Base-by-base conservation (phyloP, 2,797 vertebrate genomes). In the Potorous gilbertii region DNA sequence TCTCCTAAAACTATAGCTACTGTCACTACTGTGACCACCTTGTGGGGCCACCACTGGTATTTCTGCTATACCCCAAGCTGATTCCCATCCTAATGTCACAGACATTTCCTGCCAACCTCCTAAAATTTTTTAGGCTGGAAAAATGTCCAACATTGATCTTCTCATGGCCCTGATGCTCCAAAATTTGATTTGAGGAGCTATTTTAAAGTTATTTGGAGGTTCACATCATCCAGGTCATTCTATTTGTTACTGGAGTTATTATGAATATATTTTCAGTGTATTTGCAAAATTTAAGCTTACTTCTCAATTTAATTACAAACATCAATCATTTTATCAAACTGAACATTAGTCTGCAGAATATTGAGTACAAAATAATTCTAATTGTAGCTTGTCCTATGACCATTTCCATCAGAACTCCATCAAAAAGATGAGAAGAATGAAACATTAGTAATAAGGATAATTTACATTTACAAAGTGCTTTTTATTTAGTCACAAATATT, bases 21-120 rank as follows among this genome's bases (percentile, higher is more conserved):
- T 31, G 59, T 8, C 29, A 34, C 24, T 56, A 28, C 24, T 56
- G 56, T 56, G 5, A 0, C 1, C 0, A 29, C 62, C 34, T 66
- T 4, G 14, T 3, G 31, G 0, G 34, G 1, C 14, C 34, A n/a
- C 62, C 13, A 16, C 5, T n/a, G 1, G 8, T n/a, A 34, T n/a
- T n/a, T 66, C 13, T n/a, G 13, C 34, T 18, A 18, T 16, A 66
- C 3, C n/a, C 34, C 12, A 34, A n/a, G 1, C 14, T n/a, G 34
- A 31, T 34, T 66, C 1, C 13, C 62, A 66, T 66, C 4, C 13
- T n/a, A 3, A 66, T 66, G 13, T 14, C 14, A 66, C 14, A 66
- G 34, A n/a, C 31, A 13, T 34, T 62, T 62, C 12, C 59, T 34
- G 1, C 12, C 31, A 62, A 62, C 29, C 4, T 31, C 59, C 31